Evolutionary conservation across 2,888 invertebrate species (phyloP), one percentile per base, ranked within the genome.

Genomic region (Erebia aethiops): DNA sequence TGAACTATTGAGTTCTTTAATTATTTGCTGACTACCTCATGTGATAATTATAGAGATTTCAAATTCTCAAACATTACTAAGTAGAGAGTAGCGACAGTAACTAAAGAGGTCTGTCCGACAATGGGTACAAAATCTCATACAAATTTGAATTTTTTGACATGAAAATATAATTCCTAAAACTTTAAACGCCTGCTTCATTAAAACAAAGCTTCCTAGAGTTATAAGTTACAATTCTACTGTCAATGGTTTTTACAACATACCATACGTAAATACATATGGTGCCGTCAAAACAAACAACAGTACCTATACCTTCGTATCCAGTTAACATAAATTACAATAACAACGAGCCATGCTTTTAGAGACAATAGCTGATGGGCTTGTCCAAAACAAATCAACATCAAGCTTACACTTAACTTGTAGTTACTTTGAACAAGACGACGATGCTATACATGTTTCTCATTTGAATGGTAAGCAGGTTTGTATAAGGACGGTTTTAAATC

Each of bases 281-380:
- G 43, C 75, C 74, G 74, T 79, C 79, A 78, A 78, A 79, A 77
- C 77, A 75, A 54, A 70, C 58, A 64, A 70, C 71, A 67, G 60
- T 67, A n/a, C n/a, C n/a, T n/a, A 77, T 77, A 77, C 76, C 77
- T 71, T 74, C 76, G 73, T 77, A 74, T 79, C 35, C 7, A 35
- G 35, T 87, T 87, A 82, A 77, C 87, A 87, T 88, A 88, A 84
- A 88, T 88, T 87, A 83, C 72, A 86, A 88, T 86, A 82, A 82
- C 81, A 87, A 85, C 80, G 67, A 69, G 52, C 9, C 46, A 13
- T 21, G 18, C 35, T 35, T 46, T 18, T 21, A 9, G 16, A 69
- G 71, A 73, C 73, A 73, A 73, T 71, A 49, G 66, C 51, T 62
- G 16, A 35, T 51, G 58, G 66, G 63, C 51, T 57, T 57, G 52